Conservation (phyloP, 2,888 invertebrate genomes). For the Alentia gelatinosa region DNA sequence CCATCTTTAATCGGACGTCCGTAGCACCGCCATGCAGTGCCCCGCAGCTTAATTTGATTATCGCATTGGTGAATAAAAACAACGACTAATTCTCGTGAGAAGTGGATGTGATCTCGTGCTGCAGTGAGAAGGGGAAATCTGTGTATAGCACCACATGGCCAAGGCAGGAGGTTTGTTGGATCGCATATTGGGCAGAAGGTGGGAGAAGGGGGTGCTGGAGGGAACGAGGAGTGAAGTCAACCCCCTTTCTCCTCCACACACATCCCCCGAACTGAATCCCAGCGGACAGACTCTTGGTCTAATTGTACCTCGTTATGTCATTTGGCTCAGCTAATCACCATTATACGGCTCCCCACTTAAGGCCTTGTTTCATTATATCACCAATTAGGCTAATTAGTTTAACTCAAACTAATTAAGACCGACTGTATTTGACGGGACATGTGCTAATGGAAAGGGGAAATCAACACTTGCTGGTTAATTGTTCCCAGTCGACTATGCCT, state of each 20-base stretch:
- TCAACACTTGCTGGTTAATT: not conserved
- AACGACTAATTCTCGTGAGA: not conserved
- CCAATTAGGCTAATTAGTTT: constrained; percentile 2
- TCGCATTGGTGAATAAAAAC: not conserved
- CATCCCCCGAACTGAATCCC: not conserved
- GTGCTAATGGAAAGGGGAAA: not conserved
- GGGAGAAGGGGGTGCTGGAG: not conserved
- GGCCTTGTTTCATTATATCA: not conserved
- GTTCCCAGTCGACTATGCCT: too few relatives aligned
- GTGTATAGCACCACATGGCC: too few relatives aligned
- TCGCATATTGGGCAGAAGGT: too few relatives aligned
- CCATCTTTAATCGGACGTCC: not conserved
- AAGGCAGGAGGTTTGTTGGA: too few relatives aligned
- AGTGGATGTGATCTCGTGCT: not conserved
- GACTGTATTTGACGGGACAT: not conserved
- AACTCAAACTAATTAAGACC: constrained; percentile 1
- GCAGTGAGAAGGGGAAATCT: not conserved
- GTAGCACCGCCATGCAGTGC: not conserved
- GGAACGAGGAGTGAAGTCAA: not conserved
- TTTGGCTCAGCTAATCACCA: constrained; percentile 6
- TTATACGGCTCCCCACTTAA: constrained; percentile 10
- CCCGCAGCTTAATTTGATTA: constrained; percentile 20
- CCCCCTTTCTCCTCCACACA: not conserved
- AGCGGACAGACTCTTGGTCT: not conserved
- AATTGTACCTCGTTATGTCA: constrained; percentile 26